These are phyloP conservation scores for Blastobasis adustella DNA, from an alignment of 2,888 invertebrate species.

Conservation along the genomic window DNA sequence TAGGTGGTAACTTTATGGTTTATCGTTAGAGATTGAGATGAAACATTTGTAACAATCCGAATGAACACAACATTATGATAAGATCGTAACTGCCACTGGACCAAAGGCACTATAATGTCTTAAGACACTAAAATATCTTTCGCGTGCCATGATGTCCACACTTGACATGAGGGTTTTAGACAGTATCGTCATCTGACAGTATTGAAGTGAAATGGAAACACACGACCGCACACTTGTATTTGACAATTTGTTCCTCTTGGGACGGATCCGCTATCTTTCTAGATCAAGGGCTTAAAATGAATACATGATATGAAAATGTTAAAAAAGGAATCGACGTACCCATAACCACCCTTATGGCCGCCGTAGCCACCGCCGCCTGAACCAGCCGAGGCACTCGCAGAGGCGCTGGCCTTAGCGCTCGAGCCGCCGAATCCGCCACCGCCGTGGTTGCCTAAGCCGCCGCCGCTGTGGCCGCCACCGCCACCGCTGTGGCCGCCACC, in stretches of 20 bases:
- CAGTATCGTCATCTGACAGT: neutral
- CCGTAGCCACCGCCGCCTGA: slow-evolving; percentile 23
- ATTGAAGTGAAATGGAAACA: neutral
- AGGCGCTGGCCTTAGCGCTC: slow-evolving; percentile 18
- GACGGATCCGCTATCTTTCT: too few relatives aligned
- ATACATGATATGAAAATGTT: neutral
- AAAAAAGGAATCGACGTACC: slow-evolving; percentile 22
- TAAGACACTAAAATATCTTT: too few relatives aligned
- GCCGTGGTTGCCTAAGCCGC: slow-evolving; percentile 22
- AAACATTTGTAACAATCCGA: too few relatives aligned
- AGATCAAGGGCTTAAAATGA: neutral
- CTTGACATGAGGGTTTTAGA: too few relatives aligned
- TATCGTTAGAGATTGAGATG: too few relatives aligned
- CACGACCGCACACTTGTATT: neutral
- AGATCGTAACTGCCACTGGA: too few relatives aligned
- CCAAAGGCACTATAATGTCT: too few relatives aligned
- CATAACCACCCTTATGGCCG: slow-evolving; percentile 30
- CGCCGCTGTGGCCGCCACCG: slow-evolving; percentile 15
- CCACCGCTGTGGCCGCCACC: slow-evolving; percentile 14
- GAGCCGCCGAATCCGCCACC: slow-evolving; percentile 13
- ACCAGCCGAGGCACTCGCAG: slow-evolving; percentile 14
- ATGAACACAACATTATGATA: too few relatives aligned
- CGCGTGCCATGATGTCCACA: too few relatives aligned
- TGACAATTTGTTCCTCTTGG: neutral
- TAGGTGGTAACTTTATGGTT: too few relatives aligned